Percentiles rank a stretch among this genome's conserved stretches.
These are phyloP conservation scores for Seriola dumerili DNA, from an alignment of 2,113 vertebrate species.

Conservation along the genomic window DNA sequence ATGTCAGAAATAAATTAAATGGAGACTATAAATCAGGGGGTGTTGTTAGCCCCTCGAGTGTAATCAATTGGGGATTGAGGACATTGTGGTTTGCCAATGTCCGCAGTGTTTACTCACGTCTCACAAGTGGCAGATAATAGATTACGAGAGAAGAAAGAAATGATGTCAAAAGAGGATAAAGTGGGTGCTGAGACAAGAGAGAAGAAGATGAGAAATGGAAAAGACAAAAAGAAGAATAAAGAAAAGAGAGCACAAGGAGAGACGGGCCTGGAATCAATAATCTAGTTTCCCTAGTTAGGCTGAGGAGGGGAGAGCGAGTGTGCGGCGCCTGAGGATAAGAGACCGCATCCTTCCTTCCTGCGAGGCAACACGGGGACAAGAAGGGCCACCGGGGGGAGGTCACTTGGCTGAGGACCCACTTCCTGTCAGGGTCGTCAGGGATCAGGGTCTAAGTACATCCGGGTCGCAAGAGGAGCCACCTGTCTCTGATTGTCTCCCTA, in stretches of 20 bases:
- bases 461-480: slow-evolving; percentile 75
- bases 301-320: slow-evolving; percentile 69
- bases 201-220: slow-evolving; percentile 57
- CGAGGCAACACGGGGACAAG: slow-evolving; percentile 81
- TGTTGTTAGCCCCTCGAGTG: slow-evolving; percentile 40
- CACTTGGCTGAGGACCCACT: slow-evolving; percentile 80
- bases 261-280: slow-evolving; percentile 91
- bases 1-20: slow-evolving; percentile 59
- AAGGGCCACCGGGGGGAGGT: slow-evolving; percentile 82
- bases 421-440: slow-evolving; percentile 73
- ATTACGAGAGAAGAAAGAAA: slow-evolving; percentile 45
- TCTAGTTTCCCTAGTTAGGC: slow-evolving; percentile 70
- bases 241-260: slow-evolving; percentile 55
- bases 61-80: slow-evolving; percentile 48
- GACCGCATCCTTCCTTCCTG: slow-evolving; percentile 92
- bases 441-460: slow-evolving; percentile 82
- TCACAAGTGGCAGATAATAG: slow-evolving; percentile 51
- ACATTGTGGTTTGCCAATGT: slow-evolving; percentile 71
- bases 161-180: slow-evolving; percentile 58
- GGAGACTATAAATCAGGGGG: slow-evolving; percentile 45
- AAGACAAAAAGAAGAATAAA: slow-evolving; percentile 43
- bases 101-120: slow-evolving; percentile 83
- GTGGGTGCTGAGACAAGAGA: slow-evolving; percentile 54
- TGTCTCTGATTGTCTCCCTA: slow-evolving; percentile 70
- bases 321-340: slow-evolving; percentile 85